Evolutionary conservation across 2,113 vertebrate species (phyloP).

Genomic region (Cathartes aura): DNA sequence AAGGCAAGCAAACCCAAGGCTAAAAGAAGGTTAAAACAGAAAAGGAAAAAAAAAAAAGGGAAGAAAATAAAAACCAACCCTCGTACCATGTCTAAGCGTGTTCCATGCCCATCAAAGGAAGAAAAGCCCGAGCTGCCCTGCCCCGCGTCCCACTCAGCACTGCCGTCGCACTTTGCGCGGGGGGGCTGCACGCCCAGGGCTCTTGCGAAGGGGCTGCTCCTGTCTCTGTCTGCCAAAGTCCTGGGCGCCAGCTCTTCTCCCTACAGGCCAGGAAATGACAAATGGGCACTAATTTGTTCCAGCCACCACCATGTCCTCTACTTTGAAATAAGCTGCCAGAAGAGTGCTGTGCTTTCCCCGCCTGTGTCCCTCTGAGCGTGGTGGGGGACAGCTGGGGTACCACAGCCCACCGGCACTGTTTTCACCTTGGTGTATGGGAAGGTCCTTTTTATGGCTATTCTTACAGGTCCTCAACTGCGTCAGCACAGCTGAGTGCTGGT

Average conservation of each 20-base stretch:
- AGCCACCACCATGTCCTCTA: background rate
- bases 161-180: fast-evolving
- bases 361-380: fast-evolving
- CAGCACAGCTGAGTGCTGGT: fast-evolving
- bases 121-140: background rate
- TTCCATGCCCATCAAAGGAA: slow-evolving; percentile 55
- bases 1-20: background rate
- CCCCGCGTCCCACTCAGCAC: fast-evolving
- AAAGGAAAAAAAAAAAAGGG: background rate
- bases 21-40: background rate
- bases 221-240: background rate
- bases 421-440: background rate
- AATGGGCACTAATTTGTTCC: background rate
- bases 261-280: background rate
- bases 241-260: background rate
- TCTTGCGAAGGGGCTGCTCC: background rate
- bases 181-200: background rate
- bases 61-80: background rate
- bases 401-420: fast-evolving
- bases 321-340: background rate
- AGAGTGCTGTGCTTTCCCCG: background rate
- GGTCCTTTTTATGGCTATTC: fast-evolving
- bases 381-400: fast-evolving
- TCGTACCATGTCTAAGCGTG: background rate
- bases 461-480: background rate